phyloP scores from a whole-genome alignment of 2,888 invertebrate genomes.

The Cyrtodaria siliqua region DNA sequence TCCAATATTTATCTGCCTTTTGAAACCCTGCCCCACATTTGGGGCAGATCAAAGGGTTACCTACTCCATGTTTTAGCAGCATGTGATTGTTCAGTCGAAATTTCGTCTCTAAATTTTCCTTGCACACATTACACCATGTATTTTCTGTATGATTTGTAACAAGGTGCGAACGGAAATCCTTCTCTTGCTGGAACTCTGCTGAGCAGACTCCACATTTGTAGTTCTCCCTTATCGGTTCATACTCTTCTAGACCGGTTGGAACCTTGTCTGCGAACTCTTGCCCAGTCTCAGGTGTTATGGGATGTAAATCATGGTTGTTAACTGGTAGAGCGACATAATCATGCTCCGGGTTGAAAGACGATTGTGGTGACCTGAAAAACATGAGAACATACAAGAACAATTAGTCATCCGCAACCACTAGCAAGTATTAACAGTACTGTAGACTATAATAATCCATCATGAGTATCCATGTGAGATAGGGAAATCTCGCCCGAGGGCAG shows the following conservation, averaged over 20 bases:
- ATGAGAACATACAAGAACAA: too few species aligned
- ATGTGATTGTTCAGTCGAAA: slow-evolving; percentile 3
- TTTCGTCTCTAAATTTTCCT: not conserved
- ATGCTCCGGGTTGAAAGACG: too few species aligned
- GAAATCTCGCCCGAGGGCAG: too few species aligned
- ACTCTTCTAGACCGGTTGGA: not conserved
- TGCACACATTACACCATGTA: not conserved
- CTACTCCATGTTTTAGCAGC: not conserved
- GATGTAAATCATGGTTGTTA: too few species aligned
- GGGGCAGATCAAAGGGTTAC: not conserved
- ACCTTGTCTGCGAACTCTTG: too few species aligned
- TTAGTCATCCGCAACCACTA: too few species aligned
- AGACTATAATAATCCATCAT: too few species aligned
- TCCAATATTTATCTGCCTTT: not conserved
- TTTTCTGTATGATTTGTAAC: not conserved
- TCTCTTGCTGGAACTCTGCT: not conserved
- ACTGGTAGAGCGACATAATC: too few species aligned
- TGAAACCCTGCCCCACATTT: not conserved
- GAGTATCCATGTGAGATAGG: too few species aligned
- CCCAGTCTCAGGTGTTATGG: too few species aligned
- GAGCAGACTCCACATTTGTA: not conserved
- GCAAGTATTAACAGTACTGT: too few species aligned
- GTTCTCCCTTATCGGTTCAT: not conserved
- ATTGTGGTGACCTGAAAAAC: too few species aligned
- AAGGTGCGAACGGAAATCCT: not conserved